phyloP scores from a whole-genome alignment of 2,888 invertebrate species.

The Crossocerus cetratus region DNA sequence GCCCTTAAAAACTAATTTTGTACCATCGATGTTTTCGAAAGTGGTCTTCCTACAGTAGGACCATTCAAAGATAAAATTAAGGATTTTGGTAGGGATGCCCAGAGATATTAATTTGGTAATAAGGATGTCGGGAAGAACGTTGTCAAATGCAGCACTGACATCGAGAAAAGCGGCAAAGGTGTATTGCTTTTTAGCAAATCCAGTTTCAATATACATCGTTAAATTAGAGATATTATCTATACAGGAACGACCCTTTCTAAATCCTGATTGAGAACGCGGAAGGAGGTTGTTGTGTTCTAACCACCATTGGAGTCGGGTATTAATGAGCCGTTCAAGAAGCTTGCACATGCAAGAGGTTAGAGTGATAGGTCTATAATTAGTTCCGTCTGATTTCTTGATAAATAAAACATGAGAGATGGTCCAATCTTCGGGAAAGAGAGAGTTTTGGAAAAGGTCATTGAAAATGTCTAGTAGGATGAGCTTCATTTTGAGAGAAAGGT shows the following conservation, averaged over 20 bases:
- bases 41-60: background rate
- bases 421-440: background rate
- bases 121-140: background rate
- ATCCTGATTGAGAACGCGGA: background rate
- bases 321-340: conserved; percentile 7
- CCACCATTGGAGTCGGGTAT: conserved; percentile 1
- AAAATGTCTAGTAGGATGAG: background rate
- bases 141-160: conserved; percentile 10
- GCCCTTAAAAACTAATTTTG: background rate
- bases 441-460: background rate
- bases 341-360: conserved; percentile 9
- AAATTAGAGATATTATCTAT: conserved; percentile 8
- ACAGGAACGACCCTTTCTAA: conserved; percentile 6
- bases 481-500: background rate
- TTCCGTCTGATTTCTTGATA: background rate
- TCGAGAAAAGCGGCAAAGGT: conserved; percentile 3
- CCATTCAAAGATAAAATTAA: background rate
- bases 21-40: background rate
- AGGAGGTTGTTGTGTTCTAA: background rate
- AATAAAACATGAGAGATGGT: background rate
- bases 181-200: background rate
- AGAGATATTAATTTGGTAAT: background rate
- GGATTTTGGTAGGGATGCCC: background rate
- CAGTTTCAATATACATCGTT: background rate
- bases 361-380: conserved; percentile 2